phyloP scores from a whole-genome alignment of 2,113 vertebrate genomes.

The Phodopus roborovskii region DNA sequence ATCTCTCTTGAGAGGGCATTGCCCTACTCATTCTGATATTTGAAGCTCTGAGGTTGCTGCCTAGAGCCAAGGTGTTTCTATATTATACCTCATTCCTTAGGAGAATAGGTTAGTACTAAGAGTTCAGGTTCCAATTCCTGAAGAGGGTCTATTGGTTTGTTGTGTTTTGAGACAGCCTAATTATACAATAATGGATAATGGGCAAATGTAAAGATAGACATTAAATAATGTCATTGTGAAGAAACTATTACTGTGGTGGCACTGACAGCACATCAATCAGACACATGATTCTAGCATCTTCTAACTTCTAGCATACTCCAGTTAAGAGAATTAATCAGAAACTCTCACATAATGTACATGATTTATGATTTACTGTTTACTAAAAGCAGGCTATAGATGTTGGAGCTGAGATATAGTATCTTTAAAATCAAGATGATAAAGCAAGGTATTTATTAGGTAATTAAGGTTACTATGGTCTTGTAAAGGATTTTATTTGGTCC shows the following conservation, averaged over 20 bases:
- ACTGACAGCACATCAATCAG: neutral
- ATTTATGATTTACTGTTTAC: neutral
- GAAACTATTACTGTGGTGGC: neutral
- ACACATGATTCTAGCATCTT: neutral
- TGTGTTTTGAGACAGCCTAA: neutral
- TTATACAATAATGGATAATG: neutral
- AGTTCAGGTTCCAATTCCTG: neutral
- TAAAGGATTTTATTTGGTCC: neutral
- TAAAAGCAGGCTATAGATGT: neutral
- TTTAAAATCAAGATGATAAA: neutral
- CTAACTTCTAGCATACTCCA: neutral
- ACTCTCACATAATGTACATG: neutral
- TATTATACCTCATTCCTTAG: neutral
- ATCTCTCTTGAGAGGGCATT: neutral
- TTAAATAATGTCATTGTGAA: neutral
- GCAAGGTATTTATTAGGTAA: neutral
- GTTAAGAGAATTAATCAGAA: neutral
- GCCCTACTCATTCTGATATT: neutral
- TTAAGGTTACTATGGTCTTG: neutral
- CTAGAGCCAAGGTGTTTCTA: neutral
- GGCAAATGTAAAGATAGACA: neutral
- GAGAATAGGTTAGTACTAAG: neutral
- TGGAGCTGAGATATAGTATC: neutral
- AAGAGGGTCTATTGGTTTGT: neutral
- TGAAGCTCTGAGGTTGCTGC: neutral